Percentiles rank a stretch among this genome's conserved stretches.
Conservation (phyloP, 2,113 vertebrate genomes). For the Trogon surrucura region DNA sequence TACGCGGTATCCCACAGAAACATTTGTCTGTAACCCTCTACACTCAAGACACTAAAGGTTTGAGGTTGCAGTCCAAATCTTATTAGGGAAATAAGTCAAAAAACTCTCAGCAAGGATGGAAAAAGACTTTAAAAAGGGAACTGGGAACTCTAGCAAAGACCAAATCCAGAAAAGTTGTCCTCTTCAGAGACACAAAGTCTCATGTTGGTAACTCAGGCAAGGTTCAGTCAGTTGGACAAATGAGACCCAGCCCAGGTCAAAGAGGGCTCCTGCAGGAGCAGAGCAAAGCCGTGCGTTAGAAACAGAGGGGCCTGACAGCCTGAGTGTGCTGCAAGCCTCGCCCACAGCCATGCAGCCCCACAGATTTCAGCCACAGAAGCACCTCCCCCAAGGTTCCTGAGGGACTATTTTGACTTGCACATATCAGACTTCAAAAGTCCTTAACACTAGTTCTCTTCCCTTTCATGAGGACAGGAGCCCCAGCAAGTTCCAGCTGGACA, state of each 20-base stretch:
- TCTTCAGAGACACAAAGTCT: neutral
- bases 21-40: neutral
- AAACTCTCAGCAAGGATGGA: neutral
- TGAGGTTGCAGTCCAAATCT: neutral
- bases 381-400: neutral
- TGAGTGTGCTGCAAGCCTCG: neutral
- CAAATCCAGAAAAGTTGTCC: neutral
- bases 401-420: neutral
- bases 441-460: neutral
- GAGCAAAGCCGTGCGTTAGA: no score
- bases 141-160: neutral
- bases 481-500: neutral
- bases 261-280: neutral
- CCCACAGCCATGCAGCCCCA: neutral
- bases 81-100: neutral
- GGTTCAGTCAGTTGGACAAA: neutral
- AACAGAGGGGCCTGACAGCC: neutral
- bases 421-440: neutral
- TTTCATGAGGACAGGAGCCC: neutral
- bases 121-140: neutral
- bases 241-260: neutral
- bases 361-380: neutral
- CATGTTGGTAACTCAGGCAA: neutral
- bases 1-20: neutral
- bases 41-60: neutral